Evolutionary conservation across 92 coral and sea anemone genomes (phyloP).

Genomic region (Micromussa lordhowensis): DNA sequence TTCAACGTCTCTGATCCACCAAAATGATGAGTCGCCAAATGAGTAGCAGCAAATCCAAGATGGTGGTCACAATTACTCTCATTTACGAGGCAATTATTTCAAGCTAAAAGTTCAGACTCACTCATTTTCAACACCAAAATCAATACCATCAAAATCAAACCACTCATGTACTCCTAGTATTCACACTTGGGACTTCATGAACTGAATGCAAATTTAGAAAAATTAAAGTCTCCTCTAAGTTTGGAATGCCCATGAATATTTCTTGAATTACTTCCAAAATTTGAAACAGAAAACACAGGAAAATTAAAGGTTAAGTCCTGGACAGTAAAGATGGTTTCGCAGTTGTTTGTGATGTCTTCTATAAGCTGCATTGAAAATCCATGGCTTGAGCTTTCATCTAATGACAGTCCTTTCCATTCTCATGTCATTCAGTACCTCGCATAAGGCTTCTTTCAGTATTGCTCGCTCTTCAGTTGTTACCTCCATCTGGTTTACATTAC

Average conservation of each 20-base stretch:
- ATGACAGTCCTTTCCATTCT: slow-evolving; percentile 10
- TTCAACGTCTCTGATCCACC: too few species aligned
- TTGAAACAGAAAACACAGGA: slow-evolving; percentile 58
- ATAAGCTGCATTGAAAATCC: slow-evolving; percentile 58
- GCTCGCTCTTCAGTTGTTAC: slow-evolving; percentile 47
- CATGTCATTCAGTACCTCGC: slow-evolving; percentile 44
- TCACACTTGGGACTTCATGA: too few species aligned
- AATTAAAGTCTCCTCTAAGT: slow-evolving; percentile 48
- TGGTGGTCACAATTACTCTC: too few species aligned
- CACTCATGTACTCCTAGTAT: neutral
- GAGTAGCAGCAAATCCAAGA: too few species aligned
- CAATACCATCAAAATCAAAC: slow-evolving; percentile 34
- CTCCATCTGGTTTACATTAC: slow-evolving; percentile 4
- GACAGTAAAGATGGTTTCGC: slow-evolving; percentile 48
- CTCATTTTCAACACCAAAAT: slow-evolving; percentile 24
- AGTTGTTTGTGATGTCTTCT: slow-evolving; percentile 41
- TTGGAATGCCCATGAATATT: slow-evolving; percentile 61
- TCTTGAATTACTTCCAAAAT: slow-evolving; percentile 72
- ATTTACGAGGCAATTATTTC: too few species aligned
- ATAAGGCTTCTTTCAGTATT: slow-evolving; percentile 49
- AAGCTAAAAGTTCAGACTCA: slow-evolving; percentile 13
- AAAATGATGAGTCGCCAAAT: too few species aligned
- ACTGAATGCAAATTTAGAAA: slow-evolving; percentile 24
- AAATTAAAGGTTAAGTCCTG: slow-evolving; percentile 33
- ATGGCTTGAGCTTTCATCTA: slow-evolving; percentile 54